Evolutionary conservation across 2,888 invertebrate genomes (phyloP).

Genomic region (Oasisia sp.): DNA sequence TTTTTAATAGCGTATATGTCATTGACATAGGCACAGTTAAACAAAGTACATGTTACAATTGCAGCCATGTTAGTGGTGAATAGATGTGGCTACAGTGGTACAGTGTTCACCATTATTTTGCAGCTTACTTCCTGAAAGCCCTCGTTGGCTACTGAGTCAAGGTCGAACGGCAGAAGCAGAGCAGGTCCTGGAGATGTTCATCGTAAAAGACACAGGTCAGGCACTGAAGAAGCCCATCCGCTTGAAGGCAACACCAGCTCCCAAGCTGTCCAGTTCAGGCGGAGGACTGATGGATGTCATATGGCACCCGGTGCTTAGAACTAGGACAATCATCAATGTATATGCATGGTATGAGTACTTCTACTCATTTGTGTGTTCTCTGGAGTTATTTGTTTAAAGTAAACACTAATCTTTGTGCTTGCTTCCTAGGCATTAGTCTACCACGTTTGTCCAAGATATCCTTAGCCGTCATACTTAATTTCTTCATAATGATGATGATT

Average conservation of each 20-base stretch:
- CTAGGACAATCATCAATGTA: constrained; percentile 35
- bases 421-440: too few relatives aligned
- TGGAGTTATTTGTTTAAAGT: constrained; percentile 17
- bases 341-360: constrained; percentile 37
- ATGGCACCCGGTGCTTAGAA: constrained; percentile 29
- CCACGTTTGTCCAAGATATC: too few relatives aligned
- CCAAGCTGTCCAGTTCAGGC: background rate
- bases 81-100: background rate
- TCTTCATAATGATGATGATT: too few relatives aligned
- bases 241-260: constrained; percentile 19
- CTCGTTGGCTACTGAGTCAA: constrained; percentile 42
- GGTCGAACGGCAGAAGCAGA: constrained; percentile 44
- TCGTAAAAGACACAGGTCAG: constrained; percentile 29
- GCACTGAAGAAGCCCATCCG: constrained; percentile 23
- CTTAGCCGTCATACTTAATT: too few relatives aligned
- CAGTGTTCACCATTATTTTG: background rate
- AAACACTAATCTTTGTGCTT: background rate
- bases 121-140: constrained; percentile 40
- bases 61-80: background rate
- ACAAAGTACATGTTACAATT: background rate
- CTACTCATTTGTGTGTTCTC: background rate
- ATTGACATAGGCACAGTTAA: background rate
- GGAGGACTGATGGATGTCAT: constrained; percentile 29
- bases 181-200: constrained; percentile 36
- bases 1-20: background rate